Conservation (phyloP, 2,888 invertebrate genomes). For the Nebria brevicollis region DNA sequence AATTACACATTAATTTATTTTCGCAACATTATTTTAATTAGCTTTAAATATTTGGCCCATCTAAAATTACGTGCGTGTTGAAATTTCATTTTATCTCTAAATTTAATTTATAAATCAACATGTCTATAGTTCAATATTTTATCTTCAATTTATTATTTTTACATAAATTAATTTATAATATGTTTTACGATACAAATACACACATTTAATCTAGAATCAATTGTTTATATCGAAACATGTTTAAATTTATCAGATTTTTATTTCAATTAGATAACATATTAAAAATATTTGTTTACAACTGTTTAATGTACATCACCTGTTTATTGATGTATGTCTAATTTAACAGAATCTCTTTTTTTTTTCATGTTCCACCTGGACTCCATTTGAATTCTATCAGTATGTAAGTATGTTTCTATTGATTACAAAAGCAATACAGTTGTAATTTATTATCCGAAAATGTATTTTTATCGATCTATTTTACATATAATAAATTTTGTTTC, state of each 20-base stretch:
- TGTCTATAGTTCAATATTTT: too few species aligned
- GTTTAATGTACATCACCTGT: not conserved
- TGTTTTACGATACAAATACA: too few species aligned
- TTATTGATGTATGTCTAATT: not conserved
- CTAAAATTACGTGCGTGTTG: not conserved
- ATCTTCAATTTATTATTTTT: too few species aligned
- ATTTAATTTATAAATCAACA: too few species aligned
- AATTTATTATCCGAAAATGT: not conserved
- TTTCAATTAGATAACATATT: not conserved
- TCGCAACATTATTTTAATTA: not conserved
- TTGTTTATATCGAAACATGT: too few species aligned
- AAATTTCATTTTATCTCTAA: not conserved
- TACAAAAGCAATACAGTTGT: not conserved
- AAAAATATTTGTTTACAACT: not conserved
- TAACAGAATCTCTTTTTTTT: not conserved
- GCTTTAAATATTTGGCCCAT: not conserved
- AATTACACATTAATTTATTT: not conserved
- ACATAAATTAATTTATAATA: too few species aligned
- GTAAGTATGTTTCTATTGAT: constrained; percentile 25
- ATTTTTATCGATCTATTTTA: not conserved
- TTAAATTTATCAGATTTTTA: too few species aligned
- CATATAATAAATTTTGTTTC: not conserved
- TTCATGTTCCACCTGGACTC: constrained; percentile 13
- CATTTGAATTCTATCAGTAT: constrained; percentile 20
- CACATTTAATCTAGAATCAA: too few species aligned